Evolutionary conservation across 2,113 vertebrate species (phyloP), one percentile per base, ranked within the genome.

Genomic region (Aptenodytes patagonicus): DNA sequence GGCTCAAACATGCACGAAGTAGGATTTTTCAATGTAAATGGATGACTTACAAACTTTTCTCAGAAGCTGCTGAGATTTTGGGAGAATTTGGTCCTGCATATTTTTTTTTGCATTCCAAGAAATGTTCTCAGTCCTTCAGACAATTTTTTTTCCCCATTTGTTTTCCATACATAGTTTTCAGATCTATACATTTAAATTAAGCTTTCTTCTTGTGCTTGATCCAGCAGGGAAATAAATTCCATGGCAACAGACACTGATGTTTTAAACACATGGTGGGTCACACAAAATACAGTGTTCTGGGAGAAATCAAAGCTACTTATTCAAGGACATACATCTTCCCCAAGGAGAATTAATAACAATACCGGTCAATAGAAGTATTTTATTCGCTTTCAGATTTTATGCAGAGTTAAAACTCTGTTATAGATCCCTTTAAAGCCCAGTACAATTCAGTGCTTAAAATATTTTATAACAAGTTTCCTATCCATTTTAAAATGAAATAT

Each of bases 81-180:
- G 8, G 28, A 60, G 4, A 80, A 72, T 70, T 72, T 77, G 1
- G 1, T 77, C 31, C 29, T 28, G 2, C 2, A 2, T 18, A 4
- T 25, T 38, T 54, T 42, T 42, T 70, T 79, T 66, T 34, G 3
- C 44, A 38, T 42, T 72, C 4, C 7, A 61, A 46, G 4, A 51
- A 77, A 61, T 2, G 4, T 29, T 76, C 47, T 83, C 52, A 54
- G 13, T 75, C 42, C 7, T 64, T 73, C 34, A 51, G 14, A 25
- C 8, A 51, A 24, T 19, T 34, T 2, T 11, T 11, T 11, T 12
- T 3, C 2, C 3, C 4, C 4, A 14, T 6, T 52, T 73, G 2
- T 61, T 87, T 68, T 17, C 65, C 16, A 22, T n/a, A 40, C 3
- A 32, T 42, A 58, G 3, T 38, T 79, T 95, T 87, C 34, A 44